Base-by-base conservation (phyloP, 2,888 invertebrate genomes). In the Eupeodes luniger region DNA sequence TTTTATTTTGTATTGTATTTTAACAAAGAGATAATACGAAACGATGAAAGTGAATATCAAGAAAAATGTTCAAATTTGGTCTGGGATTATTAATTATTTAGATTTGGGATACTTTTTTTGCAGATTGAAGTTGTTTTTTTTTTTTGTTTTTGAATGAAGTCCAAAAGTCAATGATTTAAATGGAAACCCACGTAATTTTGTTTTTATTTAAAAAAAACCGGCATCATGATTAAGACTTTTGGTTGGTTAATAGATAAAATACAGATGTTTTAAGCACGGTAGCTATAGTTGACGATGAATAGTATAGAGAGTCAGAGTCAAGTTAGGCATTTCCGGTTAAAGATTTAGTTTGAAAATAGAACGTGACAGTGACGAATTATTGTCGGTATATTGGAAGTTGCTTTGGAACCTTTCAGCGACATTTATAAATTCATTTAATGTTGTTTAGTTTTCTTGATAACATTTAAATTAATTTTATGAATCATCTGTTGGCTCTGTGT, bases 271-370 rank as follows among this genome's bases (percentile, higher is more conserved):
- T 59, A 59, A 80, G 66, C 40, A 34, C 6, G 10, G 76, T 55
- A 27, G 70, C 27, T 27, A 19, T 1, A 27, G 27, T 27, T 80
- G 47, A 59, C 34, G 57, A 59, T 12, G 27, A 59, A 59, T 27
- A 34, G 57, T 66, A 40, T 27, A 16, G 40, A 61, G 74, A 74
- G 27, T 51, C 34, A 36, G 11, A 62, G 44, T 44, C 62, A 47
- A 53, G 66, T 80, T n/a, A 80, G 77, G 78, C 36, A 85, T 88
- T 88, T 88, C 88, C 85, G 88, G 81, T 85, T 78, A 19, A n/a
- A 64, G 49, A 72, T 76, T 62, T 72, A 19, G 36, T 72, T 40
- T 9, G 59, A 72, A 59, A 72, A 47, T 72, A 59, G 59, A 72
- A 72, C 59, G 72, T 72, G 72, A 72, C 59, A 47, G 47, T 49